Evolutionary conservation across 2,888 invertebrate genomes (phyloP), one percentile per base, ranked within the genome.

Genomic region (Ypsolopha sequella): DNA sequence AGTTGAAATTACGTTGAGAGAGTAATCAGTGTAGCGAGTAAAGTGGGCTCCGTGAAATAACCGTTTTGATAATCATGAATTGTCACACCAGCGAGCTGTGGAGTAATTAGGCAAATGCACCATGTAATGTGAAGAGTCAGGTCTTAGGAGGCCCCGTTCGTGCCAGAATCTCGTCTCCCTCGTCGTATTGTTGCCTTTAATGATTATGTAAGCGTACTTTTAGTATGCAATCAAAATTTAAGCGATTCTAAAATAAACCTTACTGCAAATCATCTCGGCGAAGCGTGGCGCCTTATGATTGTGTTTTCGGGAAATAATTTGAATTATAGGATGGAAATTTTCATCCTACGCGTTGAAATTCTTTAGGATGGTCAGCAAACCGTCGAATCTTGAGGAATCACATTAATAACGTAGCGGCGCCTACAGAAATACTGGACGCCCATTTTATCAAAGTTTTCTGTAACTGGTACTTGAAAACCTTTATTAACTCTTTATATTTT

Each of bases 151-250:
- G 61, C 60, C 58, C 56, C 60, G 33, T 39, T 53, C 58, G 55
- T 52, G 58, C 54, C 54, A 55, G 54, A 55, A 58, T 63, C 62
- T 57, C 60, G 55, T 62, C 58, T 57, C 50, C 59, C 58, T 61
- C 61, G 67, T 66, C 70, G 70, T 74, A 81, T 80, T 80, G 76
- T 80, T 78, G 72, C 70, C 68, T 71, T 70, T 81, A 80, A 86
- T 80, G 72, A 81, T 82, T 80, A 76, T 79, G 80, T 80, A 82
- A 82, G 76, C 75, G 73, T 76, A 76, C 78, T 82, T 85, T 86
- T 80, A 87, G 76, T 73, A 73, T 74, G 74, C 81, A 77, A 78
- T 86, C 82, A 82, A 86, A 86, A 78, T 82, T 80, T 78, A 84
- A 86, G 71, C 71, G 77, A 71, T 76, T 76, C 74, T 80, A 76